Percentiles rank a stretch among this genome's conserved stretches.
These are phyloP conservation scores for Parnassius glacialis DNA, from an alignment of 2,888 invertebrate species.

Conservation along the genomic window DNA sequence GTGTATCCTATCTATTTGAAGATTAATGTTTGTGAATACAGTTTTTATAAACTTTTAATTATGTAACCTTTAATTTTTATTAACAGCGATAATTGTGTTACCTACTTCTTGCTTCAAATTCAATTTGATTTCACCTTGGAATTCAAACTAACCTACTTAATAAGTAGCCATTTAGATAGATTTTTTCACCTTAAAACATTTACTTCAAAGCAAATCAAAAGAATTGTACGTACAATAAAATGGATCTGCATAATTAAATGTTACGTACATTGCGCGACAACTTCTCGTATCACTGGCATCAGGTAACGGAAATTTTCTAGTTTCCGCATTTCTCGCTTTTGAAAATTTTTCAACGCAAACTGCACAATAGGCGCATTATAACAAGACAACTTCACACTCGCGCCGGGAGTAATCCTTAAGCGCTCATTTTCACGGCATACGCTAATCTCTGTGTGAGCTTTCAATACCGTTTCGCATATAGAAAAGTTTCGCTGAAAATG, in stretches of 20 bases:
- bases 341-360: slow-evolving; percentile 24
- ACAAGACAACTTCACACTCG: slow-evolving; percentile 68
- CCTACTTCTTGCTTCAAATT: no score
- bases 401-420: slow-evolving; percentile 66
- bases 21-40: no score
- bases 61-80: no score
- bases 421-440: slow-evolving; percentile 68
- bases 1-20: no score
- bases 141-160: no score
- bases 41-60: no score
- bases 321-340: slow-evolving; percentile 23
- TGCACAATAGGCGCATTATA: slow-evolving; percentile 43
- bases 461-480: slow-evolving; percentile 75
- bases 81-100: no score
- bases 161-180: no score
- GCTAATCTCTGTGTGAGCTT: slow-evolving; percentile 74
- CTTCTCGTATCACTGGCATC: slow-evolving; percentile 24
- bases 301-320: slow-evolving; percentile 25
- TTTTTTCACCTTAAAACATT: background rate
- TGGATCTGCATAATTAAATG: slow-evolving; percentile 26
- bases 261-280: slow-evolving; percentile 24
- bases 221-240: slow-evolving; percentile 8
- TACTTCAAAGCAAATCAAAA: background rate
- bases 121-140: no score
- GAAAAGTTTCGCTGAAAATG: slow-evolving; percentile 76